Conservation (phyloP, 1,140 invertebrate species). For the Drosophila sturtevanti region DNA sequence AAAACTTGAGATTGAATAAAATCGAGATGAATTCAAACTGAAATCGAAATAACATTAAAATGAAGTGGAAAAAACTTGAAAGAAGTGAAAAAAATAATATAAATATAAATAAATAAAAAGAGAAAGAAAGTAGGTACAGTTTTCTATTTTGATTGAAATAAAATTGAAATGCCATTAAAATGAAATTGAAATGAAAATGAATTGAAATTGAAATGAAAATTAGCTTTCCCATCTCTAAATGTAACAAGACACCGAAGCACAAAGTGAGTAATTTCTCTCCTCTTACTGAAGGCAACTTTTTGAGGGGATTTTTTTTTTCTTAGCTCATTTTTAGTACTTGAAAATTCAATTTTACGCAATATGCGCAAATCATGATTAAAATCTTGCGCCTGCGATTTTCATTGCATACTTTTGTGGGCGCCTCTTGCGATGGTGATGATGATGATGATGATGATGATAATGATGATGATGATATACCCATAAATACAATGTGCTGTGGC, state of each 20-base stretch:
- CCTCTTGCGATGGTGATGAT: background rate
- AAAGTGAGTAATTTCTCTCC: slow-evolving; percentile 1
- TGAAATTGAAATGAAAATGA: background rate
- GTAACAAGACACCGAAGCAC: background rate
- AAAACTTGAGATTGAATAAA: background rate
- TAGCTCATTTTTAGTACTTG: slow-evolving; percentile 68
- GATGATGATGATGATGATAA: background rate
- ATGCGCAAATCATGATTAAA: slow-evolving; percentile 80
- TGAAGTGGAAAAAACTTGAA: background rate
- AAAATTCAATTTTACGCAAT: slow-evolving; percentile 81
- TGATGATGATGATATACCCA: slow-evolving; percentile 1
- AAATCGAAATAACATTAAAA: background rate
- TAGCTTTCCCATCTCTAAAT: background rate
- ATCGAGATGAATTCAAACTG: background rate
- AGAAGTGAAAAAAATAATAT: too few relatives aligned
- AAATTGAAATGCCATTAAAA: background rate
- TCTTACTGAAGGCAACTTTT: slow-evolving; percentile 1
- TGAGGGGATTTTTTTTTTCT: background rate
- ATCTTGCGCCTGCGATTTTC: slow-evolving; percentile 52
- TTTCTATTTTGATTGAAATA: background rate
- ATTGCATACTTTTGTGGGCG: slow-evolving; percentile 54
- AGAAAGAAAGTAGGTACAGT: too few relatives aligned
- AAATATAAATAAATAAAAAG: too few relatives aligned
- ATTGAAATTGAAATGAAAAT: background rate
- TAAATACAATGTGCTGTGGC: slow-evolving; percentile 13